Conservation (phyloP, 2,888 invertebrate species). For the Ferdinandea cuprea region DNA sequence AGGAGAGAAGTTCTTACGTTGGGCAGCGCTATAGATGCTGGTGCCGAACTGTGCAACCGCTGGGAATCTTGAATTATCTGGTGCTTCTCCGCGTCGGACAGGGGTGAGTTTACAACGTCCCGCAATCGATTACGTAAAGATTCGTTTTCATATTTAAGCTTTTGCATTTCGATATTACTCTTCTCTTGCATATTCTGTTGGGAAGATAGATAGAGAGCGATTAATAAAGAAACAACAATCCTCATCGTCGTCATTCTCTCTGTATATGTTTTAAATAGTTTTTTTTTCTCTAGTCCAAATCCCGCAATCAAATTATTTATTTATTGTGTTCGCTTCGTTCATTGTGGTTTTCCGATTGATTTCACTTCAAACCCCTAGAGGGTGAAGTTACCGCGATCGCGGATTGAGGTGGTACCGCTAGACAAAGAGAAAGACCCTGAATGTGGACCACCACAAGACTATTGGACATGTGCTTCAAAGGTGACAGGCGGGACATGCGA, state of each 20-base stretch:
- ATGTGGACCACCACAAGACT: slow-evolving; percentile 63
- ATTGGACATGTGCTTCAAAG: slow-evolving; percentile 32
- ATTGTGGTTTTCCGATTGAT: slow-evolving; percentile 77
- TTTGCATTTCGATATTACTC: slow-evolving; percentile 83
- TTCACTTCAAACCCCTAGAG: slow-evolving; percentile 74
- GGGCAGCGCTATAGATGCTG: slow-evolving; percentile 88
- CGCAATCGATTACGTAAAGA: slow-evolving; percentile 89
- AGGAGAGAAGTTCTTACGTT: slow-evolving; percentile 79
- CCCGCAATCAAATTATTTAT: slow-evolving; percentile 68
- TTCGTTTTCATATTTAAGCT: slow-evolving; percentile 90
- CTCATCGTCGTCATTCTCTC: slow-evolving; percentile 3
- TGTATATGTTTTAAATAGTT: slow-evolving; percentile 30
- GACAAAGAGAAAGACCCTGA: slow-evolving; percentile 54
- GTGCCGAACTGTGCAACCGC: slow-evolving; percentile 90
- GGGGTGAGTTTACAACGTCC: slow-evolving; percentile 91
- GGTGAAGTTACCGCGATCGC: slow-evolving; percentile 28
- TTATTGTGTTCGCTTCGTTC: slow-evolving; percentile 69
- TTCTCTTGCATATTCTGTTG: slow-evolving; percentile 81
- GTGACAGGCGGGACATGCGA: not conserved
- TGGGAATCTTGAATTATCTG: slow-evolving; percentile 89
- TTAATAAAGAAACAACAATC: slow-evolving; percentile 6
- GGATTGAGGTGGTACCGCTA: slow-evolving; percentile 5
- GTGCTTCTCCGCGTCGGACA: slow-evolving; percentile 92
- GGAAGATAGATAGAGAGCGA: slow-evolving; percentile 18
- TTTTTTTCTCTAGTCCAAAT: slow-evolving; percentile 23